Evolutionary conservation across 2,113 vertebrate genomes (phyloP).

Genomic region (Holacanthus passer): DNA sequence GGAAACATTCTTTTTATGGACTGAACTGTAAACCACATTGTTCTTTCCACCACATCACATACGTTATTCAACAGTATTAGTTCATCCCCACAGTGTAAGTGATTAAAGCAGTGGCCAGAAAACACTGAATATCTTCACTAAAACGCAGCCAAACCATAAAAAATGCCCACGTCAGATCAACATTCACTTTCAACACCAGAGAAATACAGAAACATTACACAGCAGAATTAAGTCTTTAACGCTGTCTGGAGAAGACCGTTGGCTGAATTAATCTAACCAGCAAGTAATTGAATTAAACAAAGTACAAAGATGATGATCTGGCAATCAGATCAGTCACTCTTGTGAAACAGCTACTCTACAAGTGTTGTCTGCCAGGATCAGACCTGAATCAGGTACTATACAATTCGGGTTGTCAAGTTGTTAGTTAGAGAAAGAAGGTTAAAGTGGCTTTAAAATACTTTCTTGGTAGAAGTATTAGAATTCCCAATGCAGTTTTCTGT

Average conservation of each 20-base stretch:
- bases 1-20: conserved; percentile 19
- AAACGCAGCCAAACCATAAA: not conserved
- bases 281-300: conserved; percentile 51
- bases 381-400: conserved; percentile 3
- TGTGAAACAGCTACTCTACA: not conserved
- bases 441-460: conserved; percentile 4
- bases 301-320: conserved; percentile 24
- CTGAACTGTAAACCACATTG: not conserved
- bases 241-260: not conserved
- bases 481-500: not conserved
- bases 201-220: not conserved
- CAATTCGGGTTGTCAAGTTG: not conserved
- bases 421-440: conserved; percentile 18
- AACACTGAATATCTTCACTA: not conserved
- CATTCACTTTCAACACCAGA: not conserved
- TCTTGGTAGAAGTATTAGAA: not conserved
- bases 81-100: not conserved
- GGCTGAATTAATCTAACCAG: not conserved
- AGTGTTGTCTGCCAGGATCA: not conserved
- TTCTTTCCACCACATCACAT: not conserved
- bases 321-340: conserved; percentile 45
- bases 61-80: not conserved
- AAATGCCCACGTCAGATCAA: too few relatives aligned
- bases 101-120: not conserved
- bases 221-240: not conserved